Percentiles rank a stretch among this genome's conserved stretches.
These are phyloP conservation scores for Erebia palarica DNA, from an alignment of 2,888 invertebrate species.

Conservation along the genomic window DNA sequence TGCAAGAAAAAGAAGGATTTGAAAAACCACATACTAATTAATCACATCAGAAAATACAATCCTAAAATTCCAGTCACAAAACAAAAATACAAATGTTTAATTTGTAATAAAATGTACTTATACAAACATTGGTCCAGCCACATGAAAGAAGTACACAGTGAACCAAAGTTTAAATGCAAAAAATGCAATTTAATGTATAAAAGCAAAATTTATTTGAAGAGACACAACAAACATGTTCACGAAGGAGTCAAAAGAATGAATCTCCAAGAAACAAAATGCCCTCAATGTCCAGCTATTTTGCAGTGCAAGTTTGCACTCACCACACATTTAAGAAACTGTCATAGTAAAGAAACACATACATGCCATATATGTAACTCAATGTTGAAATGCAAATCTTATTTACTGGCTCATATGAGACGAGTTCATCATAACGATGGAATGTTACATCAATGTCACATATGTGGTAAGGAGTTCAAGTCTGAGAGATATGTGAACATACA, in stretches of 20 bases:
- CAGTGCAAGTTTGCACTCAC: slow-evolving; percentile 36
- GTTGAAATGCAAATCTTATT: slow-evolving; percentile 47
- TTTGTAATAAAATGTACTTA: slow-evolving; percentile 42
- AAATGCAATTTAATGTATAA: slow-evolving; percentile 40
- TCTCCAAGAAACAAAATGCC: slow-evolving; percentile 35
- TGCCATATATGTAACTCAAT: slow-evolving; percentile 48
- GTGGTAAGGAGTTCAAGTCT: slow-evolving; percentile 50
- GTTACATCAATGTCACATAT: slow-evolving; percentile 47
- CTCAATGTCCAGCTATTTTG: slow-evolving; percentile 42
- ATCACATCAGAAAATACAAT: slow-evolving; percentile 12
- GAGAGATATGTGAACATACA: slow-evolving; percentile 50
- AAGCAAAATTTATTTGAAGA: slow-evolving; percentile 35
- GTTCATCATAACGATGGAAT: slow-evolving; percentile 51
- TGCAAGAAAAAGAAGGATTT: slow-evolving; percentile 25
- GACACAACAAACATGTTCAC: slow-evolving; percentile 40
- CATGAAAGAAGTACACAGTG: slow-evolving; percentile 42
- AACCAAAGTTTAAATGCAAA: slow-evolving; percentile 27
- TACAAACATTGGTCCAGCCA: slow-evolving; percentile 48
- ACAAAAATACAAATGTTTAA: slow-evolving; percentile 27
- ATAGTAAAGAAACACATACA: slow-evolving; percentile 39
- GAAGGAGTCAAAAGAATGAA: slow-evolving; percentile 1
- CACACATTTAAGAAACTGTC: slow-evolving; percentile 48
- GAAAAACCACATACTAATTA: slow-evolving; percentile 29
- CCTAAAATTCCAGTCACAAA: slow-evolving; percentile 5
- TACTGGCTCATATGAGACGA: slow-evolving; percentile 46